A percentile compares a stretch with the other conserved stretches of the same genome.
Conservation (phyloP, 2,797 vertebrate species). For the Enoplosus armatus region DNA sequence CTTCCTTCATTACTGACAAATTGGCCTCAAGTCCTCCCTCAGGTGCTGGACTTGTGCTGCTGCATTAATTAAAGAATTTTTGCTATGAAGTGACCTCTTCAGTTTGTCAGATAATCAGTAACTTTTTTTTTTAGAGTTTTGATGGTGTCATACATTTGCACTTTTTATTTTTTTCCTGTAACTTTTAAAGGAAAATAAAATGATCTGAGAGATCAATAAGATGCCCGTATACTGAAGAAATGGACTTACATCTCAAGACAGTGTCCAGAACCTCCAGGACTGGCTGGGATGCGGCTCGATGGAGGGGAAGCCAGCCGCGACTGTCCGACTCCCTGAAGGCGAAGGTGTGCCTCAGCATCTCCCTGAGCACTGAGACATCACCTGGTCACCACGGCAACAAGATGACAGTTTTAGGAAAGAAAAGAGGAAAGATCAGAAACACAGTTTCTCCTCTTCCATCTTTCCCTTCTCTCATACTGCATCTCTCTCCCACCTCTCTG, state of each 20-base stretch:
- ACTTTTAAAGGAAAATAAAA: neutral
- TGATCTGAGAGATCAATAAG: neutral
- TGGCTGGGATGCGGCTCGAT: slow-evolving; percentile 85
- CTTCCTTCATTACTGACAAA: neutral
- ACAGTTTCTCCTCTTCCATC: neutral
- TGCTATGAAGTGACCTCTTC: neutral
- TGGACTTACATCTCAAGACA: slow-evolving; percentile 84
- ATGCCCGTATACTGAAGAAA: too few relatives aligned
- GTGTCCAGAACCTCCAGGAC: slow-evolving; percentile 88
- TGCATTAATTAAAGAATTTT: neutral
- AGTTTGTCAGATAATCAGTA: too few relatives aligned
- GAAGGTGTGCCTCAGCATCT: slow-evolving; percentile 82
- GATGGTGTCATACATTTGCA: neutral
- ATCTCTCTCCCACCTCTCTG: neutral
- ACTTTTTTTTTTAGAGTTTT: too few relatives aligned
- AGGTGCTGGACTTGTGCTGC: neutral
- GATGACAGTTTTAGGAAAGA: neutral
- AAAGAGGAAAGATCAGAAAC: neutral
- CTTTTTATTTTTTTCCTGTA: neutral
- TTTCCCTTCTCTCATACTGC: neutral
- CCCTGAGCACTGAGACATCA: slow-evolving; percentile 85
- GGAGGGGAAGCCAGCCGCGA: slow-evolving; percentile 89
- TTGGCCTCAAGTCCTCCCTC: neutral
- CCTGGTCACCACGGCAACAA: slow-evolving; percentile 73
- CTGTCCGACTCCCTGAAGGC: slow-evolving; percentile 89